These are phyloP conservation scores for Trachelus tabidus DNA, from an alignment of 2,888 invertebrate genomes.

Conservation along the genomic window DNA sequence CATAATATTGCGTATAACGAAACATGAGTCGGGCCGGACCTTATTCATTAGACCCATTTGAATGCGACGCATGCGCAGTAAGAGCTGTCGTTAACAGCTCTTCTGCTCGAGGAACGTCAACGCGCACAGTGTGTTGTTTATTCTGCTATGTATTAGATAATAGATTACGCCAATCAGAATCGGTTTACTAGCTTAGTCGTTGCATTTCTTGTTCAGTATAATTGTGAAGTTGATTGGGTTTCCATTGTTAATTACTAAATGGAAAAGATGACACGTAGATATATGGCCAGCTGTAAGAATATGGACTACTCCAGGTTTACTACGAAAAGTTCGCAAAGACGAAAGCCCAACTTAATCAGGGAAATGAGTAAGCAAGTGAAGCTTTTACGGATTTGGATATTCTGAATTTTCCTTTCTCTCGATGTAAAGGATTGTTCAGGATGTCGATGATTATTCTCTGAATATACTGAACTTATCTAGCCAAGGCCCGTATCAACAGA, in stretches of 20 bases:
- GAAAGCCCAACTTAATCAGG: constrained; percentile 65
- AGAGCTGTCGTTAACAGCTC: not conserved
- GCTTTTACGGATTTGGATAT: constrained; percentile 1
- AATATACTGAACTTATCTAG: constrained; percentile 45
- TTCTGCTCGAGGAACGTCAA: not conserved
- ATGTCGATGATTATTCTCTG: not conserved
- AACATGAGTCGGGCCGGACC: not conserved
- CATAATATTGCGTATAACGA: not conserved
- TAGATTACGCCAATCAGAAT: not conserved
- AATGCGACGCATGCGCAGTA: not conserved
- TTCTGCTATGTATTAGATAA: not conserved
- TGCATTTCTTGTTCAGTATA: not conserved
- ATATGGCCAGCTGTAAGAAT: constrained; percentile 26
- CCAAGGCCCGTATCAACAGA: constrained; percentile 62
- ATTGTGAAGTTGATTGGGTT: not conserved
- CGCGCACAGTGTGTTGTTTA: not conserved
- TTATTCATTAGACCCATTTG: not conserved
- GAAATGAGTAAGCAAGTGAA: constrained; percentile 59
- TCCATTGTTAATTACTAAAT: not conserved
- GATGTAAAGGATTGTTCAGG: not conserved
- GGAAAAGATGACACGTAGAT: not conserved
- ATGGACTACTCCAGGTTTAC: constrained; percentile 68
- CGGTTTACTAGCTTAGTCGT: not conserved
- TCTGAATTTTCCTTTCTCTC: not conserved
- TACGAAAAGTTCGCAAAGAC: constrained; percentile 61